A percentile compares a stretch with the other conserved stretches of the same genome.
Evolutionary conservation across 2,797 vertebrate species (phyloP).

Genomic region (Aulostomus chinensis): DNA sequence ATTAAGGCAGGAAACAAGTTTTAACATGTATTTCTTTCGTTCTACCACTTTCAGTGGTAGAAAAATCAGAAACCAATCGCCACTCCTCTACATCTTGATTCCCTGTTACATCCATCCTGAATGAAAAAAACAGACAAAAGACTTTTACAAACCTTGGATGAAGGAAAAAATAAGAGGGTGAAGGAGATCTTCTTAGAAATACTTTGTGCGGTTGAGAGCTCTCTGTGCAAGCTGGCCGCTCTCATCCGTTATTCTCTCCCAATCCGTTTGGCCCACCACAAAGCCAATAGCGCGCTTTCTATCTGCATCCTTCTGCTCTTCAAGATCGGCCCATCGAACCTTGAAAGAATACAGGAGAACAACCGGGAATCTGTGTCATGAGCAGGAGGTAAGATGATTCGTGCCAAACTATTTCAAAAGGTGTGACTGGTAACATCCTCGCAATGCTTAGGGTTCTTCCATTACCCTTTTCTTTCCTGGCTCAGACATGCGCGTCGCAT

Average conservation of each 20-base stretch:
- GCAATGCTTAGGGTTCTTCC: no score
- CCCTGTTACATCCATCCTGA: no score
- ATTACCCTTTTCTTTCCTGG: slow-evolving; percentile 99
- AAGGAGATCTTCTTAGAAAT: slow-evolving; percentile 88
- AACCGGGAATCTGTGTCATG: slow-evolving; percentile 12
- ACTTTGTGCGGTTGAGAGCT: slow-evolving; percentile 99
- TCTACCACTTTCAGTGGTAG: no score
- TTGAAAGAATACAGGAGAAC: slow-evolving; percentile 57
- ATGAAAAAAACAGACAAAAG: not conserved
- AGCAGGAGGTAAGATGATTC: not conserved
- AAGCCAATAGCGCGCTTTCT: slow-evolving; percentile 98
- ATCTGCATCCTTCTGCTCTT: slow-evolving; percentile 98
- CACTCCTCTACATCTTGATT: slow-evolving; percentile 1
- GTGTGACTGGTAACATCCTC: no score
- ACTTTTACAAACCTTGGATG: slow-evolving; percentile 28
- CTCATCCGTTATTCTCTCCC: slow-evolving; percentile 99
- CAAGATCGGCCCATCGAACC: slow-evolving; percentile 98
- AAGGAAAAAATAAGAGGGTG: slow-evolving; percentile 19
- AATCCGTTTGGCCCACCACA: slow-evolving; percentile 98
- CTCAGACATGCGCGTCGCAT: slow-evolving; percentile 93
- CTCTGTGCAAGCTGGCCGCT: slow-evolving; percentile 95
- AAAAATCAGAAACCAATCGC: not conserved
- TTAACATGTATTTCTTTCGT: no score
- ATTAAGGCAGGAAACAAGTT: no score
- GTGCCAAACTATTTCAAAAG: no score